Evolutionary conservation across 1,140 invertebrate species (phyloP).

Genomic region (Pachypeltis micranthus): DNA sequence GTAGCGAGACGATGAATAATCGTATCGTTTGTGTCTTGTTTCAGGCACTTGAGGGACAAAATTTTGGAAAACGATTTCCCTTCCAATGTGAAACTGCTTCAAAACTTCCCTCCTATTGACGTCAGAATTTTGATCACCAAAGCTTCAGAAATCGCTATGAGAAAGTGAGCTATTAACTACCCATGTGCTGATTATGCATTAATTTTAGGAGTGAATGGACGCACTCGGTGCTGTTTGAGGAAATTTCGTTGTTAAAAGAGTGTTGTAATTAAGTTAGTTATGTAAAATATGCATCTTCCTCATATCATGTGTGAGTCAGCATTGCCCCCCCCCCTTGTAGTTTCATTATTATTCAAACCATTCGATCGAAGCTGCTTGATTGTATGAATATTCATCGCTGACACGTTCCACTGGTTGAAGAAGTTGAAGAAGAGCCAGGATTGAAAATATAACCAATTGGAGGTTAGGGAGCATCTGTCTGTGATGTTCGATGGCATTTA

Average conservation of each 20-base stretch:
- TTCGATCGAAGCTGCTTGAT: too few relatives aligned
- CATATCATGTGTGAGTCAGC: neutral
- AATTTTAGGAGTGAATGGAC: too few relatives aligned
- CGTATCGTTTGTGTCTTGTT: conserved; percentile 28
- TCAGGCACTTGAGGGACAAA: conserved; percentile 66
- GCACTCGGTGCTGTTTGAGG: too few relatives aligned
- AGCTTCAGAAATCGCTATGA: conserved; percentile 41
- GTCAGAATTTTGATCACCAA: conserved; percentile 53
- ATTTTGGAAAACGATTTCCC: conserved; percentile 79
- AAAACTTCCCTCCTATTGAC: conserved; percentile 63
- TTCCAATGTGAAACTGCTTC: conserved; percentile 68
- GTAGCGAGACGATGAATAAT: conserved; percentile 1
- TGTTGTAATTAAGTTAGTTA: neutral
- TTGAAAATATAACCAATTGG: too few relatives aligned
- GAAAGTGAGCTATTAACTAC: conserved; percentile 21
- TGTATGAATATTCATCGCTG: too few relatives aligned
- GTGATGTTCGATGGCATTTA: too few relatives aligned
- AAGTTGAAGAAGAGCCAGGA: too few relatives aligned
- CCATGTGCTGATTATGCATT: neutral
- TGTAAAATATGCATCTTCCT: neutral
- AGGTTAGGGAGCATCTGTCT: too few relatives aligned
- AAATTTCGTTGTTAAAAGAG: neutral
- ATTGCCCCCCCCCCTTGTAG: neutral
- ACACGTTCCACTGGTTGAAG: too few relatives aligned
- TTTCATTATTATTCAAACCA: neutral